A percentile compares a stretch with the other conserved stretches of the same genome.
phyloP scores from a whole-genome alignment of 35 echinoderm and acorn worm genomes.

The Apostichopus californicus region DNA sequence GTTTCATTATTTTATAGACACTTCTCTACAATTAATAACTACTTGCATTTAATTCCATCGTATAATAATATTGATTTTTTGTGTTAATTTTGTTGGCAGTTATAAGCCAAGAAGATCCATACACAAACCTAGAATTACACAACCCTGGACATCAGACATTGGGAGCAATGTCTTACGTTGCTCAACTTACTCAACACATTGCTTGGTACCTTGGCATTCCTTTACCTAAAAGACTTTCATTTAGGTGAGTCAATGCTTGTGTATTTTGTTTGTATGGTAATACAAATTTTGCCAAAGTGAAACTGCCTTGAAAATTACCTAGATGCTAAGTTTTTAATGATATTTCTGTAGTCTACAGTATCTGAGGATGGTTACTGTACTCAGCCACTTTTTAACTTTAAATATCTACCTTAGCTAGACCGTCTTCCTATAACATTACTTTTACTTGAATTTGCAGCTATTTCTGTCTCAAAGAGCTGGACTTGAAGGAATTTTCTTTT shows the following conservation, averaged over 20 bases:
- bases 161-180: constrained; percentile 71
- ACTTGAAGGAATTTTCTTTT: constrained; percentile 66
- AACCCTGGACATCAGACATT: constrained; percentile 79
- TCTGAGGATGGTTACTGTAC: no score
- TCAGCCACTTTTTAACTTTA: no score
- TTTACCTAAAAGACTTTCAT: constrained; percentile 78
- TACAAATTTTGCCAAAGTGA: no score
- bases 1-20: no score
- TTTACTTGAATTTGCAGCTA: constrained; percentile 53
- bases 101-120: constrained; percentile 67
- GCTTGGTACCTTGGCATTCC: constrained; percentile 76
- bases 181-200: constrained; percentile 75
- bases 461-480: constrained; percentile 80
- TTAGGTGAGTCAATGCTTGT: constrained; percentile 61
- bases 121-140: constrained; percentile 71
- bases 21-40: not conserved
- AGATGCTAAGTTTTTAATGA: no score
- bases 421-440: no score
- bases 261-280: no score
- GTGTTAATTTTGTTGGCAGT: constrained; percentile 38
- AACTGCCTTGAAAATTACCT: no score
- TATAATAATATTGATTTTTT: not conserved
- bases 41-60: not conserved
- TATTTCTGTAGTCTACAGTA: no score
- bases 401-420: no score